Evolutionary conservation across 1,140 invertebrate genomes (phyloP).

Genomic region (Asobara japonica): DNA sequence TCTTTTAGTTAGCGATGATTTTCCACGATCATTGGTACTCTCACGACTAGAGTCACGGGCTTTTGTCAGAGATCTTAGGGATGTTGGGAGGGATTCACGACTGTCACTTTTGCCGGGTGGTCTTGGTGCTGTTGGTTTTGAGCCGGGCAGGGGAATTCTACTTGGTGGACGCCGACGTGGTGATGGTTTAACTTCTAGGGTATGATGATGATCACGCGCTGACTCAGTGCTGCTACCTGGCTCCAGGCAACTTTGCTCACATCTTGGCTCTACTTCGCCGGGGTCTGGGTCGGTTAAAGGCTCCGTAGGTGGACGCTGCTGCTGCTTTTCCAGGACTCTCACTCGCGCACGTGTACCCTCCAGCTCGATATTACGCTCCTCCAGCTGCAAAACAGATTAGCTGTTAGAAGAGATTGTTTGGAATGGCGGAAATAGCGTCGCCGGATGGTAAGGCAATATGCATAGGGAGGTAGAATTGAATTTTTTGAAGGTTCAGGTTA

Average conservation of each 20-base stretch:
- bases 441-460: no score
- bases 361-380: slow-evolving; percentile 82
- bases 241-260: slow-evolving; percentile 66
- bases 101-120: slow-evolving; percentile 67
- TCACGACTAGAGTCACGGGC: slow-evolving; percentile 54
- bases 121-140: slow-evolving; percentile 67
- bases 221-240: slow-evolving; percentile 73
- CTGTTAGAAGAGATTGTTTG: neutral
- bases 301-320: slow-evolving; percentile 56
- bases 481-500: no score
- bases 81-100: slow-evolving; percentile 71
- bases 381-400: slow-evolving; percentile 68
- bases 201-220: slow-evolving; percentile 69
- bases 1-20: slow-evolving; percentile 36
- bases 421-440: no score
- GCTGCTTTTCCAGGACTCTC: slow-evolving; percentile 73
- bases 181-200: slow-evolving; percentile 63
- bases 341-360: slow-evolving; percentile 81
- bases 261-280: slow-evolving; percentile 63
- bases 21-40: slow-evolving; percentile 39
- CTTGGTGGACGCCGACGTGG: slow-evolving; percentile 70
- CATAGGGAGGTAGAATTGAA: no score
- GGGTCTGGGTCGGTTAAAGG: slow-evolving; percentile 51
- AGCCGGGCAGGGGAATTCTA: slow-evolving; percentile 75
- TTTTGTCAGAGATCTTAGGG: slow-evolving; percentile 65